phyloP scores from a whole-genome alignment of 2,888 invertebrate species.

The Sipha maydis region DNA sequence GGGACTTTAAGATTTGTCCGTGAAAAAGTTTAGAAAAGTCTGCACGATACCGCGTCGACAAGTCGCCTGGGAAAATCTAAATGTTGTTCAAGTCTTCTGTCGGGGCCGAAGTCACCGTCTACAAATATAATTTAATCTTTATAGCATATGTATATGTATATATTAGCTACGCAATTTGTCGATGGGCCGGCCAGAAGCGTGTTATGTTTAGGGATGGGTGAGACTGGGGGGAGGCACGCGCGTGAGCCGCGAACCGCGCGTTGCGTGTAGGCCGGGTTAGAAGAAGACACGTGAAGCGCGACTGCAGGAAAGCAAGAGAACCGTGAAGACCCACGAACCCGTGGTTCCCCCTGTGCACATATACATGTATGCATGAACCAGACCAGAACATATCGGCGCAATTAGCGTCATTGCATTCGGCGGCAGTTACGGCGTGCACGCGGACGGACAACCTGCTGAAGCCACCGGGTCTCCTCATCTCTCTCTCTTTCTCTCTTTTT shows the following conservation, averaged over 20 bases:
- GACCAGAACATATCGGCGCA: constrained; percentile 61
- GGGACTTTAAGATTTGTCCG: too few species aligned
- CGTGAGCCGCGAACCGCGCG: background rate
- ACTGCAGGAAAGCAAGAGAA: constrained; percentile 52
- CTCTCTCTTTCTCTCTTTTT: background rate
- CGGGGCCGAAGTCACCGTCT: too few species aligned
- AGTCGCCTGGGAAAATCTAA: too few species aligned
- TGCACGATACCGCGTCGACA: too few species aligned
- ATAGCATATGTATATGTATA: too few species aligned
- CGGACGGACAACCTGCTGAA: background rate
- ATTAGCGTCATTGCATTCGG: constrained; percentile 48
- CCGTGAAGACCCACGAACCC: constrained; percentile 62
- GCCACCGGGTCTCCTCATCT: background rate
- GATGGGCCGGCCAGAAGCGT: background rate
- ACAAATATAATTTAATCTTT: too few species aligned
- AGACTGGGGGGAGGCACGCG: background rate
- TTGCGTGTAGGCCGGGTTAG: background rate
- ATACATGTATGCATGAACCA: constrained; percentile 29
- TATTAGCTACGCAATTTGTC: background rate
- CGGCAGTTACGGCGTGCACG: background rate
- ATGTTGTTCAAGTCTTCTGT: too few species aligned
- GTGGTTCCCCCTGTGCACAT: constrained; percentile 46
- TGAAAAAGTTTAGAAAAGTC: too few species aligned
- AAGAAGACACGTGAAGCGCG: constrained; percentile 52
- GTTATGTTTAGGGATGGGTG: background rate